A percentile compares a stretch with the other conserved stretches of the same genome.
Conservation (phyloP, 1,140 invertebrate species). For the Brachionus manjavacas region DNA sequence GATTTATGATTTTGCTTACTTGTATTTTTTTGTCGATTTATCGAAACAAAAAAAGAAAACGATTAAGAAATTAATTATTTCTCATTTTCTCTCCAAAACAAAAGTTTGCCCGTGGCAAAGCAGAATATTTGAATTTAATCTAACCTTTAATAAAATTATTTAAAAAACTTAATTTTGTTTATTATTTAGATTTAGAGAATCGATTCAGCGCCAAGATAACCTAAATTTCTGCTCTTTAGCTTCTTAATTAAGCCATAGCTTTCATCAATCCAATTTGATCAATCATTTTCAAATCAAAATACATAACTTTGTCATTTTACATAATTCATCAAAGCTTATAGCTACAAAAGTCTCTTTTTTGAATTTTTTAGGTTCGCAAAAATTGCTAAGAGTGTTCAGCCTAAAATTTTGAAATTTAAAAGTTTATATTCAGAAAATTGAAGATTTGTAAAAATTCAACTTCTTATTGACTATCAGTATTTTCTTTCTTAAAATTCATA, state of each 20-base stretch:
- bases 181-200: not conserved
- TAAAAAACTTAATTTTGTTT: not conserved
- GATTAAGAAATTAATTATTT: conserved; percentile 17
- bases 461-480: no score
- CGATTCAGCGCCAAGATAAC: not conserved
- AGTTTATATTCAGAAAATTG: not conserved
- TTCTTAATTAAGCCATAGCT: not conserved
- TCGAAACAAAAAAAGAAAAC: not conserved
- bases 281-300: not conserved
- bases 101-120: not conserved
- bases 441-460: no score
- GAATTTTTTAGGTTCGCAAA: not conserved
- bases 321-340: not conserved
- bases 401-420: not conserved
- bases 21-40: not conserved
- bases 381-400: not conserved
- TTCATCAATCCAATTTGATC: not conserved
- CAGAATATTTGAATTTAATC: not conserved
- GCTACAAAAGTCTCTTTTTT: not conserved
- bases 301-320: not conserved
- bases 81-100: not conserved
- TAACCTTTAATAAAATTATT: conserved; percentile 11
- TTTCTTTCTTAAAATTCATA: no score
- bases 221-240: not conserved
- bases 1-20: not conserved